Conservation (phyloP, 2,797 vertebrate species). For the Ptychobarbus kaznakovi region DNA sequence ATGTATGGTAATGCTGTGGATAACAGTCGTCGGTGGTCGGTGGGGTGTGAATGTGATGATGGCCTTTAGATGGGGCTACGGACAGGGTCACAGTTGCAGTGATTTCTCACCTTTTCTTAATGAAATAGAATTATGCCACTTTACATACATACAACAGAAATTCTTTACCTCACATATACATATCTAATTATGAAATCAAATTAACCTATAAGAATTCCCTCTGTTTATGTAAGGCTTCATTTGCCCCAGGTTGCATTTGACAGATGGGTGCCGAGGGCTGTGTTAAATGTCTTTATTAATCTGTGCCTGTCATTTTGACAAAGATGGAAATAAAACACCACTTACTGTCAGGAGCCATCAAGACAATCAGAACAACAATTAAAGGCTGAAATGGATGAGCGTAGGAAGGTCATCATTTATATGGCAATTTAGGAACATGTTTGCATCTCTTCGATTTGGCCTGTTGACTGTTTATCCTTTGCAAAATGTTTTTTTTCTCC, state of each 20-base stretch:
- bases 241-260: conserved; percentile 63
- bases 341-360: conserved; percentile 65
- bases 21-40: not conserved
- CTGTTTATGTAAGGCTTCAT: conserved; percentile 17
- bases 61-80: conserved; percentile 20
- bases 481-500: too few species aligned
- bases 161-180: not conserved
- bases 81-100: conserved; percentile 48
- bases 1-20: conserved; percentile 10
- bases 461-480: conserved; percentile 53
- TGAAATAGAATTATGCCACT: conserved; percentile 45
- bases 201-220: not conserved
- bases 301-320: conserved; percentile 77
- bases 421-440: not conserved
- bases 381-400: conserved; percentile 69
- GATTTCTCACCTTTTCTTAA: conserved; percentile 55
- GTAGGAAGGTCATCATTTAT: conserved; percentile 50
- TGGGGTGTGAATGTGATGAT: conserved; percentile 34
- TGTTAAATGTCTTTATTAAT: conserved; percentile 83
- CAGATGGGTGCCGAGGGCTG: conserved; percentile 74
- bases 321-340: conserved; percentile 76
- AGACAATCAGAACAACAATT: conserved; percentile 70
- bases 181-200: not conserved
- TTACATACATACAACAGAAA: conserved; percentile 14
- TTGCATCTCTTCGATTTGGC: not conserved